Evolutionary conservation across 2,888 invertebrate genomes (phyloP).

Genomic region (Pecten maximus): DNA sequence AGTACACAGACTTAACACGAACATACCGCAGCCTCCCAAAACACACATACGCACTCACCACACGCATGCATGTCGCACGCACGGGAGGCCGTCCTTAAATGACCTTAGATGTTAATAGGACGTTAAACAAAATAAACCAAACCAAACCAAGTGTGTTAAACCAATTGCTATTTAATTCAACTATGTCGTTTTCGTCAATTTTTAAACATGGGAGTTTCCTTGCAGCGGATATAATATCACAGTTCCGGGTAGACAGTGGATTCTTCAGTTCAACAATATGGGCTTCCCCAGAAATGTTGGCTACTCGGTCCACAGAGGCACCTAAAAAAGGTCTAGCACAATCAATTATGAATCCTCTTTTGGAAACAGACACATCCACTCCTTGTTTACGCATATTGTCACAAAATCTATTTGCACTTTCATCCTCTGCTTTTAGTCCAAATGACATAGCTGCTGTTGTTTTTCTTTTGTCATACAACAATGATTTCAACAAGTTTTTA

Average conservation of each 20-base stretch:
- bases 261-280: conserved; percentile 42
- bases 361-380: too few relatives aligned
- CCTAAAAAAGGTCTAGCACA: conserved; percentile 31
- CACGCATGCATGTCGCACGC: too few relatives aligned
- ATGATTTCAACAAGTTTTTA: background rate
- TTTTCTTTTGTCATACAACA: conserved; percentile 26
- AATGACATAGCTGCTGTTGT: conserved; percentile 38
- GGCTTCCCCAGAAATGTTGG: background rate
- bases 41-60: too few relatives aligned
- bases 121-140: too few relatives aligned
- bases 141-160: conserved; percentile 14
- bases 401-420: background rate
- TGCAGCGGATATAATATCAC: conserved; percentile 31
- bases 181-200: conserved; percentile 43
- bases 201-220: conserved; percentile 41
- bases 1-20: too few relatives aligned
- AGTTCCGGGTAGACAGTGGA: conserved; percentile 35
- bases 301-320: conserved; percentile 42
- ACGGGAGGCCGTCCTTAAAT: too few relatives aligned
- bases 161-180: conserved; percentile 36
- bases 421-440: conserved; percentile 31
- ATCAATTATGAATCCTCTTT: conserved; percentile 40
- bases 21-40: too few relatives aligned
- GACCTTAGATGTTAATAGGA: too few relatives aligned
- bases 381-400: background rate